phyloP scores from a whole-genome alignment of 1,140 invertebrate species.

The Eulimnadia texana region DNA sequence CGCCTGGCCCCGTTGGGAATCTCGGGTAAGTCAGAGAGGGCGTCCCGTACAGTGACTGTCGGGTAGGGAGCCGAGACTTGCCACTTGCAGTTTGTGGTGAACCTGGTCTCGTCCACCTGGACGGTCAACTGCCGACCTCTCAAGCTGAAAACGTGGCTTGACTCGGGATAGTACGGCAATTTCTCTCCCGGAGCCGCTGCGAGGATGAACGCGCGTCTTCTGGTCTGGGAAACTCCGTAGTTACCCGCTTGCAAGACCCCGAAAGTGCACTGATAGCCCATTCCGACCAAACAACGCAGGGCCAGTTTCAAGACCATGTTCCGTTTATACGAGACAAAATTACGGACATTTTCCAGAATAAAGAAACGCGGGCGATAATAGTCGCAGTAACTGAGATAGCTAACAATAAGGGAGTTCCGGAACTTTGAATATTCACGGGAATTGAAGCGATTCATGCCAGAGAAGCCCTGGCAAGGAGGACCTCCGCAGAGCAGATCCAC shows the following conservation, averaged over 20 bases:
- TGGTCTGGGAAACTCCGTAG: conserved; percentile 71
- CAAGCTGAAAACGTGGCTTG: conserved; percentile 59
- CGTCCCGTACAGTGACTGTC: conserved; percentile 60
- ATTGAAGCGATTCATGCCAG: conserved; percentile 80
- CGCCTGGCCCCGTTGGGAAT: conserved; percentile 55
- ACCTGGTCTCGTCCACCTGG: conserved; percentile 53
- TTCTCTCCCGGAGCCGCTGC: conserved; percentile 66
- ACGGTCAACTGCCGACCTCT: conserved; percentile 54
- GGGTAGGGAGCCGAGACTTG: conserved; percentile 49
- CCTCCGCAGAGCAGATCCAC: conserved; percentile 74
- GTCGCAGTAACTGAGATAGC: conserved; percentile 71
- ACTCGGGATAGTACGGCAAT: conserved; percentile 66
- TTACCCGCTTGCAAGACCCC: conserved; percentile 72
- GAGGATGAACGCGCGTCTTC: conserved; percentile 60
- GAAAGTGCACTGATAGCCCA: conserved; percentile 81
- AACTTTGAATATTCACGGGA: conserved; percentile 72
- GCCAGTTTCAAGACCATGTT: conserved; percentile 70
- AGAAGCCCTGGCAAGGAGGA: conserved; percentile 84
- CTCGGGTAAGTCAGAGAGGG: conserved; percentile 65
- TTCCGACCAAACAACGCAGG: conserved; percentile 54
- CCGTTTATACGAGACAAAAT: conserved; percentile 65
- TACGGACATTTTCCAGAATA: conserved; percentile 72
- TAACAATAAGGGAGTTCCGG: conserved; percentile 67
- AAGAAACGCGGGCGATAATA: conserved; percentile 74
- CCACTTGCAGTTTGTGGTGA: conserved; percentile 33